A percentile compares a stretch with the other conserved stretches of the same genome.
Evolutionary conservation across 1,140 invertebrate species (phyloP).

Genomic region (Drosophila pseudoobscura): DNA sequence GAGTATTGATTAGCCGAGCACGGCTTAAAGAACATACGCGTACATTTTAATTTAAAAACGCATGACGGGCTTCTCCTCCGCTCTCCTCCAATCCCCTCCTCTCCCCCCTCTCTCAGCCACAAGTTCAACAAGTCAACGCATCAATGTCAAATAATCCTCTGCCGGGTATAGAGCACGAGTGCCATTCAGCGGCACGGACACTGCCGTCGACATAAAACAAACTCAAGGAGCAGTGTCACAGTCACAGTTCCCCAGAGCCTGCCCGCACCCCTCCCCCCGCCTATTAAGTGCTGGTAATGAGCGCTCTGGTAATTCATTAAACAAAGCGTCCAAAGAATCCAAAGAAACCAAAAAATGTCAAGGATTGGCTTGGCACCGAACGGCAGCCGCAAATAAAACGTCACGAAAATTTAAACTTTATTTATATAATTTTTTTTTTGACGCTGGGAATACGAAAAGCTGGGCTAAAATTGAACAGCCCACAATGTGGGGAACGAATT

Average conservation of each 20-base stretch:
- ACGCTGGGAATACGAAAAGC: slow-evolving; percentile 3
- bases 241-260: slow-evolving; percentile 11
- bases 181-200: slow-evolving; percentile 38
- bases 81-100: no score
- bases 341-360: slow-evolving; percentile 57
- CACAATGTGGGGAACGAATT: no score
- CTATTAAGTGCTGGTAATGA: slow-evolving; percentile 60
- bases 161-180: neutral
- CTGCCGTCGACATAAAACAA: slow-evolving; percentile 46
- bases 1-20: slow-evolving; percentile 57
- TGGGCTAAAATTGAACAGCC: no score
- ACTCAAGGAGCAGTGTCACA: slow-evolving; percentile 46
- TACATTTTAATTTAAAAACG: no score
- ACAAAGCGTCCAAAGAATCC: slow-evolving; percentile 40
- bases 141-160: slow-evolving; percentile 49
- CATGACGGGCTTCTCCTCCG: slow-evolving; percentile 25
- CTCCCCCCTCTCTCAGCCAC: neutral
- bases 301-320: slow-evolving; percentile 68
- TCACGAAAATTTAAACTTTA: slow-evolving; percentile 21
- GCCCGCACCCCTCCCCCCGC: slow-evolving; percentile 10
- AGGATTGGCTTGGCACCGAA: slow-evolving; percentile 56
- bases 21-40: neutral
- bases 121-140: slow-evolving; percentile 58
- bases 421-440: slow-evolving; percentile 1
- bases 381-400: slow-evolving; percentile 41